Evolutionary conservation across 2,113 vertebrate species (phyloP).

Genomic region (Zootoca vivipara): DNA sequence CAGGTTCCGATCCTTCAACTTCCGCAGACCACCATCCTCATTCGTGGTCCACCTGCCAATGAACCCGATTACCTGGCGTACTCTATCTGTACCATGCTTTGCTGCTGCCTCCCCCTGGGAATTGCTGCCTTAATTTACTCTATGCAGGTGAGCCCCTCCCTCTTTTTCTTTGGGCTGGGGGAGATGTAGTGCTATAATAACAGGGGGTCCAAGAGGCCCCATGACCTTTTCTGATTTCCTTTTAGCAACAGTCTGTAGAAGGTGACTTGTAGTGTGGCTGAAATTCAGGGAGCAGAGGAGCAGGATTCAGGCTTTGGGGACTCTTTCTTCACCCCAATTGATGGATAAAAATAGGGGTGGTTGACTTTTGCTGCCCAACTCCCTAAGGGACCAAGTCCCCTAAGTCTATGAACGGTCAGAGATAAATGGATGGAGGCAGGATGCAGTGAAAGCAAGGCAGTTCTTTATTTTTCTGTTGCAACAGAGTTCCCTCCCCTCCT

Average conservation of each 20-base stretch:
- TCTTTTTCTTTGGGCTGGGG: neutral
- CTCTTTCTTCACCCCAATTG: no score
- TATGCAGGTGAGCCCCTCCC: constrained; percentile 64
- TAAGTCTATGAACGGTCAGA: no score
- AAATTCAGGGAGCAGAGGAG: neutral
- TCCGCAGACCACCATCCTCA: neutral
- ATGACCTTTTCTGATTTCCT: neutral
- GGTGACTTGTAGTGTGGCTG: neutral
- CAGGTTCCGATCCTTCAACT: neutral
- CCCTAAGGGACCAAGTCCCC: no score
- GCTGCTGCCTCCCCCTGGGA: constrained; percentile 80
- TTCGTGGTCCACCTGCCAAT: rapidly evolving
- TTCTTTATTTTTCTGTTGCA: no score
- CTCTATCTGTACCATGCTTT: constrained; percentile 80
- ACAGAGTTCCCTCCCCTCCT: no score
- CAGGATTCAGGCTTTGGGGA: neutral
- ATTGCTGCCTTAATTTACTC: constrained; percentile 75
- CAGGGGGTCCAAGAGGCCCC: neutral
- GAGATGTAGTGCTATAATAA: no score
- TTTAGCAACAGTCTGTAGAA: neutral
- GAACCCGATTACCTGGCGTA: constrained; percentile 76
- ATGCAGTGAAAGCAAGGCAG: no score
- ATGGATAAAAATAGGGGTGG: no score
- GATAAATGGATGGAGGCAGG: no score
- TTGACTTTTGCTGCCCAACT: no score